Evolutionary conservation across 2,888 invertebrate species (phyloP), one percentile per base, ranked within the genome.

Genomic region (Drosophila affinis): DNA sequence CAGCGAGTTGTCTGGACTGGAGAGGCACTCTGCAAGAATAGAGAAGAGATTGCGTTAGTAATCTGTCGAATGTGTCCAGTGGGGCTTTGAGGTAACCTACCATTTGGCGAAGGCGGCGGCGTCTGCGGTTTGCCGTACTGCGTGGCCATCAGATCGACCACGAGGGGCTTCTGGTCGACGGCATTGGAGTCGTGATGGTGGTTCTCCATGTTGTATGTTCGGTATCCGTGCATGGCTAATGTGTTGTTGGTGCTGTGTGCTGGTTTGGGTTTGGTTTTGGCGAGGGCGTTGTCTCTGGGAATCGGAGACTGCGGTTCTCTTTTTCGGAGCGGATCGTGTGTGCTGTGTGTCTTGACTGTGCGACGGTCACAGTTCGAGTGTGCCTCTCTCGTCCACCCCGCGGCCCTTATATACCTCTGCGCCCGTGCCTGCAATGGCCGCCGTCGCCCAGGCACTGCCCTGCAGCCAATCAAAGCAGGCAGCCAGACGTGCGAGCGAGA

Each of bases 91-190:
- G 17, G 27, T 24, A 78, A 88, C 90, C 85, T 92, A 90, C 92
- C 93, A 89, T 93, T 93, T 18, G 94, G 94, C 0, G 93, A 93
- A 54, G 93, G 93, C 10, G 93, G 93, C 32, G 94, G 94, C 45
- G 92, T 92, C 67, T 91, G 91, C 27, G 92, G 90, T 76, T 92
- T 92, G 67, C 89, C 92, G 84, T 94, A 94, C 81, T 94, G 93
- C 10, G 94, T 93, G 17, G 94, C 93, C 59, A 94, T 93, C 55
- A 94, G 91, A 79, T 95, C 94, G 72, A 94, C 93, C 9, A 95
- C 94, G 62, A 94, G 93, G 3, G 93, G 93, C 61, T 91, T 93
- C 75, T 92, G 91, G 55, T 91, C 93, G 70, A 86, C 82, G 39
- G 70, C 27, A 27, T 58, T 78, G 76, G 56, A 65, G 39, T 78